These are phyloP conservation scores for Rhadinocentrus ornatus DNA, from an alignment of 2,797 vertebrate genomes.

Conservation along the genomic window DNA sequence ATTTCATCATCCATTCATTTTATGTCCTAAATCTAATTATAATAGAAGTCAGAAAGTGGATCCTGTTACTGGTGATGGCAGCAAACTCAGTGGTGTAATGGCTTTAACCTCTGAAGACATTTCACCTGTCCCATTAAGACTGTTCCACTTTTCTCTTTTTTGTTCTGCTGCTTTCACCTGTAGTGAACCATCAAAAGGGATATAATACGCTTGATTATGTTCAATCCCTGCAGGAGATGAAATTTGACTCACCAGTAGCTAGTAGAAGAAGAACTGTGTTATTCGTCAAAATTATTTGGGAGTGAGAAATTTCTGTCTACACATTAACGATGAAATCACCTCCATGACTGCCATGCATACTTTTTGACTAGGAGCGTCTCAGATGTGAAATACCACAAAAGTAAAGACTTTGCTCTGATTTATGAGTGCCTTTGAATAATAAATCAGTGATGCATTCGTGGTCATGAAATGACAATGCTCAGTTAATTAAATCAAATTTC, in stretches of 20 bases:
- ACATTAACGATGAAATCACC: conserved; percentile 43
- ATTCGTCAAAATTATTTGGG: conserved; percentile 10
- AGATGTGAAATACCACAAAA: background rate
- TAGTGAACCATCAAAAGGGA: too few relatives aligned
- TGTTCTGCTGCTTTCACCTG: background rate
- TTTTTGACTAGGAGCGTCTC: conserved; percentile 9
- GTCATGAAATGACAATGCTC: conserved; percentile 21
- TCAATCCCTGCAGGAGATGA: background rate
- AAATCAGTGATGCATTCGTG: conserved; percentile 8
- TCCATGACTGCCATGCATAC: background rate
- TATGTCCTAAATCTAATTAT: conserved; percentile 67
- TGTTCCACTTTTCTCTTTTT: background rate
- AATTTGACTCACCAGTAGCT: background rate
- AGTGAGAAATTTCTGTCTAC: conserved; percentile 34
- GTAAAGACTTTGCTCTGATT: conserved; percentile 11
- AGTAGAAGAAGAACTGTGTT: background rate
- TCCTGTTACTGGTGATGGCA: conserved; percentile 59
- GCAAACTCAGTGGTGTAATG: conserved; percentile 7
- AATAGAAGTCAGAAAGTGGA: conserved; percentile 58
- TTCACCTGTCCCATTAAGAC: conserved; percentile 14
- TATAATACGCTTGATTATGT: too few relatives aligned
- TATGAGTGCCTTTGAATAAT: conserved; percentile 10
- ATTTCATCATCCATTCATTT: conserved; percentile 61
- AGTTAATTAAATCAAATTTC: conserved; percentile 27
- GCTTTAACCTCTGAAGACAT: conserved; percentile 1